A percentile compares a stretch with the other conserved stretches of the same genome.
phyloP scores from a whole-genome alignment of 2,113 vertebrate species.

The Sarotherodon lohbergeri region DNA sequence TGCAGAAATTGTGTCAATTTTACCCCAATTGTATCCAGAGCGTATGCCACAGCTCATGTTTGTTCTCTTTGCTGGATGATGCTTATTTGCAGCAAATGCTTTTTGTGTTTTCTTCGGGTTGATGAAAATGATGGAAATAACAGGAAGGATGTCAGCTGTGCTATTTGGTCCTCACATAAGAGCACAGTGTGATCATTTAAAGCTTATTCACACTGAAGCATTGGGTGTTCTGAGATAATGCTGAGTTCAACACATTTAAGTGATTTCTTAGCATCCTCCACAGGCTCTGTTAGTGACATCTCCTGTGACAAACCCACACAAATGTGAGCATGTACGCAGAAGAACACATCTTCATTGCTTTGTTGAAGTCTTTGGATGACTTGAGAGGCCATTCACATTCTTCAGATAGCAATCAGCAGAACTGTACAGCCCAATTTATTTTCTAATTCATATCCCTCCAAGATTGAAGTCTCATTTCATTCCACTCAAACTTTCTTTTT shows the following conservation, averaged over 20 bases:
- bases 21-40: background rate
- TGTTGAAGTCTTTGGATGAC: background rate
- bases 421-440: background rate
- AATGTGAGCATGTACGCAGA: background rate
- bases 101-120: background rate
- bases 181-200: conserved; percentile 1
- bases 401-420: conserved; percentile 17
- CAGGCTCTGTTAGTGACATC: background rate
- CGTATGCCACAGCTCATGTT: background rate
- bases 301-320: background rate
- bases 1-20: background rate
- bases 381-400: background rate
- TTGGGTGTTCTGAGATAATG: background rate
- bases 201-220: background rate
- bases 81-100: background rate
- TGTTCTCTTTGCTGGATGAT: background rate
- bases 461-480: background rate
- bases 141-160: conserved; percentile 1
- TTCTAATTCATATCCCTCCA: background rate
- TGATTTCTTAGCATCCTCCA: conserved; percentile 9
- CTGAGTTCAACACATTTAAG: background rate
- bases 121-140: background rate
- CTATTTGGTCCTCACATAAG: background rate
- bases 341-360: background rate
- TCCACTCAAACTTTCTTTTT: background rate